Percentiles rank a stretch among this genome's conserved stretches.
These are phyloP conservation scores for Halichoerus grypus DNA, from an alignment of 2,113 vertebrate species.

Conservation along the genomic window DNA sequence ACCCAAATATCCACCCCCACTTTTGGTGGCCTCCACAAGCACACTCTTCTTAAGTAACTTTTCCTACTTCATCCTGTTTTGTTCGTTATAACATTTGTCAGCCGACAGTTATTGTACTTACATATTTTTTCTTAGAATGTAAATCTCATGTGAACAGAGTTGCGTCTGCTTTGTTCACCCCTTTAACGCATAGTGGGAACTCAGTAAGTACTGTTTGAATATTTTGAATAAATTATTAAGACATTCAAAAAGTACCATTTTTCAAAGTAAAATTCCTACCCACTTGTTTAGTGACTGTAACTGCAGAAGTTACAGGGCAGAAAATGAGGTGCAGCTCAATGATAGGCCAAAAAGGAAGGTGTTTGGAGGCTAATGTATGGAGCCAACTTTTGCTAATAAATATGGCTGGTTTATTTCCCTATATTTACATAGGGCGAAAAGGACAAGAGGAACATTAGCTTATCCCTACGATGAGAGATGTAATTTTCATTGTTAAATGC, in stretches of 20 bases:
- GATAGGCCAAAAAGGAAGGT: not conserved
- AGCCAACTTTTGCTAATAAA: slow-evolving; percentile 15
- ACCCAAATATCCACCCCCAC: fast-evolving
- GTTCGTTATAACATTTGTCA: not conserved
- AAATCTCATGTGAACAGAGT: not conserved
- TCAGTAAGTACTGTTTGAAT: not conserved
- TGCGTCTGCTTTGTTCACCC: not conserved
- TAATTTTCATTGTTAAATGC: not conserved
- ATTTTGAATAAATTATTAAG: not conserved
- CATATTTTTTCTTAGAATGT: not conserved
- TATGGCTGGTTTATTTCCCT: not conserved
- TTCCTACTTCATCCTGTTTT: not conserved
- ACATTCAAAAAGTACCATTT: not conserved
- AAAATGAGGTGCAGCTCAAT: not conserved
- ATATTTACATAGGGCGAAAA: not conserved
- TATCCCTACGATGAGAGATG: not conserved
- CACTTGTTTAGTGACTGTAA: not conserved
- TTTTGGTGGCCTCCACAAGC: not conserved
- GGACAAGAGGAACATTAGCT: not conserved
- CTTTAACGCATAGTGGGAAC: not conserved
- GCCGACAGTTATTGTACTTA: fast-evolving
- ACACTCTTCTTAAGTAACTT: not conserved
- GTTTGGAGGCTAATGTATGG: not conserved
- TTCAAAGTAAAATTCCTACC: not conserved
- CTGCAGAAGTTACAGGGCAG: not conserved